Evolutionary conservation across 2,888 invertebrate species (phyloP), one percentile per base, ranked within the genome.

Genomic region (Hoplodrina ambigua): DNA sequence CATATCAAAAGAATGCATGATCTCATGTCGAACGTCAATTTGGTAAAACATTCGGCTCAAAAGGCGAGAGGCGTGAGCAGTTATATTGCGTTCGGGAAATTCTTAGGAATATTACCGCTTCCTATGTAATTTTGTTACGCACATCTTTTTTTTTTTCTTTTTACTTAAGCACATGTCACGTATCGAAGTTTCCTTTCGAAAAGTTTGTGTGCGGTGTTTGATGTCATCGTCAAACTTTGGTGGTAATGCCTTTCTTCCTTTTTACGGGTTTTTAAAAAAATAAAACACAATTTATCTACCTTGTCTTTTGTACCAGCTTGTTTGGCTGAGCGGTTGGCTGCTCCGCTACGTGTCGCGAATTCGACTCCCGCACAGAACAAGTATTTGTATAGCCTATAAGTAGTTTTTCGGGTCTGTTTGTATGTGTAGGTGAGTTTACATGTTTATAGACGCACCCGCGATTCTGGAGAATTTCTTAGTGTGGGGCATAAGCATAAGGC

Each of bases 1-100:
- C 94, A 95, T 94, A 94, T 94, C 94, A 94, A 95, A 93, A 93
- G 94, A 92, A 92, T 90, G 90, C 89, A 89, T 91, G 91, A 93
- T 92, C 92, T 91, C 90, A 88, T 91, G 92, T 90, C 90, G 90
- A 82, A 87, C 91, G 88, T 91, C 92, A 93, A 94, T 93, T 93
- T 93, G 85, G 91, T 91, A 89, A 92, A 93, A 91, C 91, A 92
- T 93, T 92, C 85, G 85, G 83, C 86, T 88, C 87, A 89, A 89
- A 89, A 82, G 86, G 87, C 88, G 86, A 81, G 77, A 85, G 81
- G 85, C 86, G 88, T 86, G 85, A 87, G 86, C 84, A 84, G 83
- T 87, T 87, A 87, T 89, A 89, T 89, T 88, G 85, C 84, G 81
- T 86, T 86, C 76, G 74, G 85, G 81, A 89, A 87, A 76, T 88